phyloP scores from a whole-genome alignment of 2,888 invertebrate genomes.

The Rhimphoctona megacephalus region DNA sequence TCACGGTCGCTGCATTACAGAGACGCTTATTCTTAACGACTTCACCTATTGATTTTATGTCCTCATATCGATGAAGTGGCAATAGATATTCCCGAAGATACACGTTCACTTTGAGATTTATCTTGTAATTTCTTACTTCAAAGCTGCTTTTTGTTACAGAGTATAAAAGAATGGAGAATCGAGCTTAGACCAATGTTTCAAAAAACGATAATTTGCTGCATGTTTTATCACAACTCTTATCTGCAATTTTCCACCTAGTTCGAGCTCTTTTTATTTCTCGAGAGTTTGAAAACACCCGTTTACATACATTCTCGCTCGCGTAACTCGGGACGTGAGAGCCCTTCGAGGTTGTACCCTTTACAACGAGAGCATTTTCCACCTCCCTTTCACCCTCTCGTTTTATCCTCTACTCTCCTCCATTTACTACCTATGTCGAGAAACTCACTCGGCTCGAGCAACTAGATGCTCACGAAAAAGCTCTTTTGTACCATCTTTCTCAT shows the following conservation, averaged over 20 bases:
- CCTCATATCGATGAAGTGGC: no score
- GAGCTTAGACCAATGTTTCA: neutral
- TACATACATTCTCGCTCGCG: slow-evolving; percentile 23
- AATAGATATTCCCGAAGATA: neutral
- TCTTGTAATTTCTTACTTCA: neutral
- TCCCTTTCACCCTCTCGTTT: slow-evolving; percentile 12
- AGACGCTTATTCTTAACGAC: slow-evolving; percentile 16
- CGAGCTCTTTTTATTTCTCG: neutral
- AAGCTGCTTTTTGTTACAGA: neutral
- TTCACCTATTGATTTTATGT: neutral
- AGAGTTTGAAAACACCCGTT: slow-evolving; percentile 24
- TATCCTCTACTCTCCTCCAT: slow-evolving; percentile 4
- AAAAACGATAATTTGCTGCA: neutral
- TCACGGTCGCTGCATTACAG: slow-evolving; percentile 9
- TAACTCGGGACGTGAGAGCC: slow-evolving; percentile 37
- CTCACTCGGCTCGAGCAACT: slow-evolving; percentile 27
- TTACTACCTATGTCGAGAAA: neutral
- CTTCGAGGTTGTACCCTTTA: slow-evolving; percentile 50
- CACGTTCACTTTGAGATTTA: neutral
- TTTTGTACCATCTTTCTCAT: slow-evolving; percentile 65
- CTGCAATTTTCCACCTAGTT: slow-evolving; percentile 17
- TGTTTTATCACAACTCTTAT: neutral
- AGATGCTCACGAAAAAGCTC: slow-evolving; percentile 44
- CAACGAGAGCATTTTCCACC: slow-evolving; percentile 36
- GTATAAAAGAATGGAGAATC: neutral